Percentiles rank a stretch among this genome's conserved stretches.
phyloP scores from a whole-genome alignment of 2,888 invertebrate species.

The Euzophera pinguis region DNA sequence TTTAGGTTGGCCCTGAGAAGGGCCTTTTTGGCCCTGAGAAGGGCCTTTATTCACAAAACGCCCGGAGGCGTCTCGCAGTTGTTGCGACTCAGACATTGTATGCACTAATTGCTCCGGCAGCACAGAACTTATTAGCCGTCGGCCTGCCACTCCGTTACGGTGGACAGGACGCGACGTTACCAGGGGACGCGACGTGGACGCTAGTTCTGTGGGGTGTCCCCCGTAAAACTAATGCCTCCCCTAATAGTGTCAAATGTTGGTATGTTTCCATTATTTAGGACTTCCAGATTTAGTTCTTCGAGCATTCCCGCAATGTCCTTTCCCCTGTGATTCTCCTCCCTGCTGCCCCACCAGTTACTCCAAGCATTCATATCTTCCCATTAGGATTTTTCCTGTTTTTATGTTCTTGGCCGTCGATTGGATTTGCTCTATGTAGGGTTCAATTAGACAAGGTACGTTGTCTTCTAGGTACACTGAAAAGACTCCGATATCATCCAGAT shows the following conservation, averaged over 20 bases:
- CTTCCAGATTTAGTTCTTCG: constrained; percentile 14
- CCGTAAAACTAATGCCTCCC: not conserved
- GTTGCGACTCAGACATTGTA: too few relatives aligned
- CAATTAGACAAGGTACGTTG: too few relatives aligned
- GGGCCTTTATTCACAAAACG: too few relatives aligned
- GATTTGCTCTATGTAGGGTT: not conserved
- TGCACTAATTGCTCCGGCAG: too few relatives aligned
- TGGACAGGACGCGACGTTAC: too few relatives aligned
- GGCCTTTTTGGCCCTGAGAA: too few relatives aligned
- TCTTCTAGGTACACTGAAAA: not conserved
- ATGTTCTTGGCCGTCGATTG: not conserved
- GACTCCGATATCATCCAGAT: not conserved
- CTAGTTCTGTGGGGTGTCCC: too few relatives aligned
- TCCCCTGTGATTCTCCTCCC: constrained; percentile 14
- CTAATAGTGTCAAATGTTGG: constrained; percentile 22
- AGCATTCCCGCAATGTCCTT: constrained; percentile 6
- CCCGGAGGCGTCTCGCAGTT: too few relatives aligned
- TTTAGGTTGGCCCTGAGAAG: too few relatives aligned
- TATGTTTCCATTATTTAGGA: constrained; percentile 17
- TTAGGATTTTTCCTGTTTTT: not conserved
- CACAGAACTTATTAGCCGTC: too few relatives aligned
- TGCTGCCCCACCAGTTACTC: constrained; percentile 21
- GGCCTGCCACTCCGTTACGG: too few relatives aligned
- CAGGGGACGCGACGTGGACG: too few relatives aligned
- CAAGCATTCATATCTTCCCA: constrained; percentile 21